phyloP scores from a whole-genome alignment of 2,113 vertebrate species.

The Lipophrys pholis region DNA sequence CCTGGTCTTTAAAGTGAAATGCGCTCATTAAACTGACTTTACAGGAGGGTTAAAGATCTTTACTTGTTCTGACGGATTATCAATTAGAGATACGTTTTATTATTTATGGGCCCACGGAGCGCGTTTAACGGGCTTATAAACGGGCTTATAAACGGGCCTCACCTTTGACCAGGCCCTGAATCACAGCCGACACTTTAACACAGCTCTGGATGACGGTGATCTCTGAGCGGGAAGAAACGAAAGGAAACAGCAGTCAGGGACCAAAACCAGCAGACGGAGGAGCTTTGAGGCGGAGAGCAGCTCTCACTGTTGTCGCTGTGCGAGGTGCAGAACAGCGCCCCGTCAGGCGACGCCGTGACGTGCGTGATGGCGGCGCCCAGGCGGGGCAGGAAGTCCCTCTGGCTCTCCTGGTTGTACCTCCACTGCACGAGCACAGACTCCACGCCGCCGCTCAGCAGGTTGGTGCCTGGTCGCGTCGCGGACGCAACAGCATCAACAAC shows the following conservation, averaged over 20 bases:
- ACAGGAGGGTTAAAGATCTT: too few species aligned
- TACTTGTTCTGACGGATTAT: background rate
- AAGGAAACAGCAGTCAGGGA: too few species aligned
- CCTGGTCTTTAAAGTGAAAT: too few species aligned
- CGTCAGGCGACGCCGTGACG: conserved; percentile 87
- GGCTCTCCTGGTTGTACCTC: conserved; percentile 83
- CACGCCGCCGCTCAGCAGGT: conserved; percentile 91
- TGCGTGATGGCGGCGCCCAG: conserved; percentile 90
- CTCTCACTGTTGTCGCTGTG: conserved; percentile 97
- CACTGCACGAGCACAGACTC: conserved; percentile 95
- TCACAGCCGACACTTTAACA: conserved; percentile 87
- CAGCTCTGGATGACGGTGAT: conserved; percentile 90
- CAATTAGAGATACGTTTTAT: background rate
- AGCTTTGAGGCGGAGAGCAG: too few species aligned
- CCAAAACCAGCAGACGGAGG: too few species aligned
- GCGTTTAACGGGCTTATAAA: too few species aligned
- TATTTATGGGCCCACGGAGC: background rate
- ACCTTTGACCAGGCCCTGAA: conserved; percentile 97
- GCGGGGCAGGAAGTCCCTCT: conserved; percentile 92
- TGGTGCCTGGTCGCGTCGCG: conserved; percentile 88
- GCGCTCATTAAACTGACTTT: too few species aligned
- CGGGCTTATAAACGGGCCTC: too few species aligned
- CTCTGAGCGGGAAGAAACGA: conserved; percentile 79
- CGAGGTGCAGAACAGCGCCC: conserved; percentile 87
- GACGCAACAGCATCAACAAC: too few species aligned